These are phyloP conservation scores for Aethina tumida DNA, from an alignment of 1,140 invertebrate species.

Conservation along the genomic window DNA sequence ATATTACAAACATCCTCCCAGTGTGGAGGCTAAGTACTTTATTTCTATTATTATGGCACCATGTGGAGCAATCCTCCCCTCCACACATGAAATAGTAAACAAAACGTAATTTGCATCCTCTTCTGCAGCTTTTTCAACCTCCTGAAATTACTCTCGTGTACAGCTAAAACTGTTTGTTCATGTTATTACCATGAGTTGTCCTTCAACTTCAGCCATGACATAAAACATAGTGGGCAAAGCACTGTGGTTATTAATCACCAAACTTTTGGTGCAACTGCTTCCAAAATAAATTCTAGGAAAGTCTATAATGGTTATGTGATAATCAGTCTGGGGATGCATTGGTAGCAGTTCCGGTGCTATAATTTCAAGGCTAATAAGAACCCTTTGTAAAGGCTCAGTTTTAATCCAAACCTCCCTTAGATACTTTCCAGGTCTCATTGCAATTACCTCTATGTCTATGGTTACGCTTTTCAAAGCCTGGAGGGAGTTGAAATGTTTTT, in stretches of 20 bases:
- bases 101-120: conserved; percentile 8
- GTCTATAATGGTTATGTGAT: conserved; percentile 14
- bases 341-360: conserved; percentile 12
- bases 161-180: conserved; percentile 2
- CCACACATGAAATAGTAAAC: conserved; percentile 5
- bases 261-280: conserved; percentile 3
- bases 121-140: conserved; percentile 9
- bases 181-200: conserved; percentile 10
- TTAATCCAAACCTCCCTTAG: conserved; percentile 19
- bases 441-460: conserved; percentile 12
- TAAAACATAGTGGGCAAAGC: conserved; percentile 15
- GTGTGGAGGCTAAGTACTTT: too few species aligned
- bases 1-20: too few species aligned
- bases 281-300: conserved; percentile 18
- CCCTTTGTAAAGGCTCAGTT: conserved; percentile 10
- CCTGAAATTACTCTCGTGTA: conserved; percentile 7
- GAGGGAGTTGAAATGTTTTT: too few species aligned
- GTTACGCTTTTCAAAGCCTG: conserved; percentile 2
- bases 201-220: conserved; percentile 10
- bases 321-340: conserved; percentile 2
- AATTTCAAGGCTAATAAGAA: conserved; percentile 9
- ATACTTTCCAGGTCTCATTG: conserved; percentile 8
- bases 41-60: conserved; percentile 7
- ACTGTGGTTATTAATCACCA: conserved; percentile 16
- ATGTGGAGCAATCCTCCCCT: conserved; percentile 7